Conservation (phyloP, 2,113 vertebrate genomes). For the Gavia stellata region DNA sequence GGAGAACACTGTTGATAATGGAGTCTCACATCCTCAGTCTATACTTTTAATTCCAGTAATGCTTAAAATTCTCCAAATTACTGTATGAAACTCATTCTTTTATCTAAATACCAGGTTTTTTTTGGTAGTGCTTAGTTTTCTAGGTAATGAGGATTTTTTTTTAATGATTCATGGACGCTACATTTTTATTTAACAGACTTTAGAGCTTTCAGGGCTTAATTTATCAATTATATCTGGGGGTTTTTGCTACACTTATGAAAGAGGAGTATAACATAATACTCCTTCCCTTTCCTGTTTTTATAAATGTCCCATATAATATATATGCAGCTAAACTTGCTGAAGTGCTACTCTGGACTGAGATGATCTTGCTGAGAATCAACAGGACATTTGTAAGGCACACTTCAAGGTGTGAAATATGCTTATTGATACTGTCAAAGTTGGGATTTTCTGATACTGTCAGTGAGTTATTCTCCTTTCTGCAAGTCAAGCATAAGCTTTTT, state of each 20-base stretch:
- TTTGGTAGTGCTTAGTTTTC: neutral
- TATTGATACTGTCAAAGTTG: neutral
- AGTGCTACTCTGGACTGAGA: neutral
- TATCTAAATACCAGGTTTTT: neutral
- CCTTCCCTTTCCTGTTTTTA: neutral
- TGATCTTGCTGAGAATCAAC: no score
- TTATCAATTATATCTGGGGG: neutral
- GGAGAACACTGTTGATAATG: neutral
- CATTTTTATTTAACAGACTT: neutral
- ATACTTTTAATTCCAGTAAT: neutral
- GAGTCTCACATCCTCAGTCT: neutral
- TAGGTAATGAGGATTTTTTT: neutral
- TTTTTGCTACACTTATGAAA: neutral
- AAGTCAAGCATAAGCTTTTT: neutral
- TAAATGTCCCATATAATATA: neutral
- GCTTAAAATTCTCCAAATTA: neutral
- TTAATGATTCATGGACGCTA: no score
- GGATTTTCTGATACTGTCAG: neutral
- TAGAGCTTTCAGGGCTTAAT: neutral
- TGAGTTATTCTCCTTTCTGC: neutral
- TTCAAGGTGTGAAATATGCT: neutral
- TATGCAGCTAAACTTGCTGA: neutral
- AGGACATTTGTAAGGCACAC: no score
- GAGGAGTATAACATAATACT: neutral
- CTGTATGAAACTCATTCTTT: neutral